Percentiles rank a stretch among this genome's conserved stretches.
Conservation (phyloP, 2,797 vertebrate genomes). For the Lophotriccus pileatus region DNA sequence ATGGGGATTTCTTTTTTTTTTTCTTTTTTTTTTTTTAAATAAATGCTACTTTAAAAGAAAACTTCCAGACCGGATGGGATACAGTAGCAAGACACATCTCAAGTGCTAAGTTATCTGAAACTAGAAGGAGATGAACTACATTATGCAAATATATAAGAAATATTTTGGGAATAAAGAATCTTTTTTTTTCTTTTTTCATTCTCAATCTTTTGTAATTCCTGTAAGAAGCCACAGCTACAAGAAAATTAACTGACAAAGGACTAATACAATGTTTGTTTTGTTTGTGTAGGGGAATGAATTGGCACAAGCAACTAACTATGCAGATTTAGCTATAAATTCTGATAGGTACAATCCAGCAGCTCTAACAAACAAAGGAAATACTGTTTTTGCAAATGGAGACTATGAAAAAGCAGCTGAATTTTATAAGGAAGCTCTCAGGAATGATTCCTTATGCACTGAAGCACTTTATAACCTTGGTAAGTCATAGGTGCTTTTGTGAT, state of each 20-base stretch:
- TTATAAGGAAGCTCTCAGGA: slow-evolving; percentile 94
- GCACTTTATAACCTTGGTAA: slow-evolving; percentile 95
- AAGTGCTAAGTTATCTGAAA: neutral
- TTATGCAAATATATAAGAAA: neutral
- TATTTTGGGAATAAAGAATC: neutral
- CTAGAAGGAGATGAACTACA: neutral
- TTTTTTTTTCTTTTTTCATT: neutral
- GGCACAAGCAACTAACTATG: slow-evolving; percentile 88
- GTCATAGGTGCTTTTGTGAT: slow-evolving; percentile 18
- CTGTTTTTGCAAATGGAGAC: slow-evolving; percentile 86
- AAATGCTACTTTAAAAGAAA: neutral
- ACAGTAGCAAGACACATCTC: neutral
- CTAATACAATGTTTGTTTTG: slow-evolving; percentile 44
- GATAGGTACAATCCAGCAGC: slow-evolving; percentile 96
- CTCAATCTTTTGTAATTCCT: neutral
- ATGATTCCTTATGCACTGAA: slow-evolving; percentile 96
- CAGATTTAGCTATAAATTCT: slow-evolving; percentile 91
- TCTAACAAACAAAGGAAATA: slow-evolving; percentile 96
- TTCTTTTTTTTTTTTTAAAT: neutral
- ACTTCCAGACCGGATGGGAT: neutral
- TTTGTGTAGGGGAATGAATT: slow-evolving; percentile 88
- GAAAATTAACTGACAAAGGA: neutral
- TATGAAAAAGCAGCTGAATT: slow-evolving; percentile 94
- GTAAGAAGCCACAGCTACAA: neutral
- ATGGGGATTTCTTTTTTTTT: neutral